Evolutionary conservation across 2,113 vertebrate species (phyloP).

Genomic region (Ginglymostoma cirratum): DNA sequence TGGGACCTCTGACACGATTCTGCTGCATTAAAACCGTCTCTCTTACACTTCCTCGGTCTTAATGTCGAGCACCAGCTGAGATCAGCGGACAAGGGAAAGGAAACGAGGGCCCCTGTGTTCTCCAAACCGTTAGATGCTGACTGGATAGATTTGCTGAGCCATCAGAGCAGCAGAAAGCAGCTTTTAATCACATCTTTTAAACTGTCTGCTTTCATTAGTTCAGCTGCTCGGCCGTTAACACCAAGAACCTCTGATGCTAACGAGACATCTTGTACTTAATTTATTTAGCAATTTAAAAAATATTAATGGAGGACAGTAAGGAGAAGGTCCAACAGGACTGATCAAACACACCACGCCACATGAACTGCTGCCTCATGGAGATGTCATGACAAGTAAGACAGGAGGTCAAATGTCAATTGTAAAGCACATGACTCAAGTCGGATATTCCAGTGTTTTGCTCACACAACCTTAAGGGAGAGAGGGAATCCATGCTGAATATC

Average conservation of each 20-base stretch:
- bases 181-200: conserved; percentile 16
- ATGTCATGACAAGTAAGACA: neutral
- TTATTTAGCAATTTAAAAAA: neutral
- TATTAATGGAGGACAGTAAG: neutral
- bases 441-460: neutral
- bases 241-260: conserved; percentile 29
- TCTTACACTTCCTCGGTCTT: neutral
- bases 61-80: neutral
- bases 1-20: neutral
- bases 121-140: neutral
- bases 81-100: neutral
- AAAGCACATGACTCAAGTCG: neutral
- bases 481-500: neutral
- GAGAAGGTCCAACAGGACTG: neutral
- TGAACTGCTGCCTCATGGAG: neutral
- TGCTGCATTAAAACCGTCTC: neutral
- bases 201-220: conserved; percentile 7
- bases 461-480: no score
- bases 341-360: neutral
- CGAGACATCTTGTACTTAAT: neutral
- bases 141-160: neutral
- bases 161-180: neutral
- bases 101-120: neutral
- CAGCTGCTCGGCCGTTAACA: conserved; percentile 3
- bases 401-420: neutral